Conservation (phyloP, 2,888 invertebrate species). For the Orthosia gothica region DNA sequence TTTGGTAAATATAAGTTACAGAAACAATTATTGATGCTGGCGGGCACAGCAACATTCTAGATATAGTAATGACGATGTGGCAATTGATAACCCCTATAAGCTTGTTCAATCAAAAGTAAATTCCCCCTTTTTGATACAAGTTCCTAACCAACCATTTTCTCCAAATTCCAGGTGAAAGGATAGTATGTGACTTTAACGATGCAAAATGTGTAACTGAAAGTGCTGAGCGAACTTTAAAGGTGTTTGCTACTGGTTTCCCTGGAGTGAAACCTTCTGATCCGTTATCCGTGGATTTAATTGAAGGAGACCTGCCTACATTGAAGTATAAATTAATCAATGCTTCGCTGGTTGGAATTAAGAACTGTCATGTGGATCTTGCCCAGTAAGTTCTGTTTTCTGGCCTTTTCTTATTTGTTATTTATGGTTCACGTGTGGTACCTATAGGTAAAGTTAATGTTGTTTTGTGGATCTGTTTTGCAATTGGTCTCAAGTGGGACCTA, state of each 20-base stretch:
- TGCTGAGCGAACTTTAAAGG: not conserved
- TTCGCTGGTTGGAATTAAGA: conserved; percentile 9
- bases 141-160: not conserved
- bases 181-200: conserved; percentile 1
- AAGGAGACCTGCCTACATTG: conserved; percentile 19
- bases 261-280: conserved; percentile 24
- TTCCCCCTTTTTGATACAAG: no score
- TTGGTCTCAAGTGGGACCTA: no score
- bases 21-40: no score
- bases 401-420: no score
- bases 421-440: no score
- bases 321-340: conserved; percentile 20
- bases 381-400: conserved; percentile 8
- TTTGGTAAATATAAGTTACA: no score
- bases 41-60: no score
- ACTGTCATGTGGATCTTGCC: conserved; percentile 13
- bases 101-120: no score
- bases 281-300: conserved; percentile 18
- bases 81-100: no score
- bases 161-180: conserved; percentile 11
- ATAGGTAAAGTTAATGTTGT: not conserved
- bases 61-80: no score
- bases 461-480: not conserved
- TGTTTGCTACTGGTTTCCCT: not conserved
- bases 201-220: conserved; percentile 5